These are phyloP conservation scores for Apostichopus parvimensis DNA, from an alignment of 35 echinoderm and acorn worm species.

Conservation along the genomic window DNA sequence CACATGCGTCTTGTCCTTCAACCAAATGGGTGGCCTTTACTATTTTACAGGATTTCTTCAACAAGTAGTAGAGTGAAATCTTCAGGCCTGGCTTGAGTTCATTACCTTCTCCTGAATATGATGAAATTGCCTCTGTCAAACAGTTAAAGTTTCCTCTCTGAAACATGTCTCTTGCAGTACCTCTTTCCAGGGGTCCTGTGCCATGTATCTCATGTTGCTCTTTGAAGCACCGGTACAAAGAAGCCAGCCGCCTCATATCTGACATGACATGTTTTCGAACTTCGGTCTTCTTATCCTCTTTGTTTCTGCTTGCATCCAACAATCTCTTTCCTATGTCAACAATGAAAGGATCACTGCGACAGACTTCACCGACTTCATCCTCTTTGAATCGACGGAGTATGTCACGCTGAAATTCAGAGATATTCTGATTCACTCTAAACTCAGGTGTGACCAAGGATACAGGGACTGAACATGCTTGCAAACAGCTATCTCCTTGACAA, in stretches of 20 bases:
- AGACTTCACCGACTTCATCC: conserved; percentile 14
- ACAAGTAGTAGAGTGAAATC: conserved; percentile 55
- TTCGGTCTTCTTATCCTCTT: conserved; percentile 40
- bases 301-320: conserved; percentile 31
- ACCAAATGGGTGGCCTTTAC: background rate
- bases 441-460: background rate
- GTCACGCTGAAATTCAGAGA: background rate
- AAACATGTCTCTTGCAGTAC: conserved; percentile 15
- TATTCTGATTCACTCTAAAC: background rate
- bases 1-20: conserved; percentile 40
- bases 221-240: background rate
- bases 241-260: background rate
- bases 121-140: background rate
- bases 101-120: background rate
- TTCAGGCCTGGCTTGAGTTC: conserved; percentile 63
- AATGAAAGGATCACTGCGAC: conserved; percentile 10
- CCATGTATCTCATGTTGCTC: conserved; percentile 13
- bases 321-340: conserved; percentile 33
- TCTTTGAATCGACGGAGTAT: conserved; percentile 19
- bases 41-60: conserved; percentile 36
- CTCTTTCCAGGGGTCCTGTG: background rate
- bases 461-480: background rate
- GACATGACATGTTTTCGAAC: conserved; percentile 33
- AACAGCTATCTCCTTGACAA: conserved; percentile 21
- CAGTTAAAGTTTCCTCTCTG: background rate